Evolutionary conservation across 2,113 vertebrate species (phyloP), one percentile per base, ranked within the genome.

Genomic region (Trogon melanurus): DNA sequence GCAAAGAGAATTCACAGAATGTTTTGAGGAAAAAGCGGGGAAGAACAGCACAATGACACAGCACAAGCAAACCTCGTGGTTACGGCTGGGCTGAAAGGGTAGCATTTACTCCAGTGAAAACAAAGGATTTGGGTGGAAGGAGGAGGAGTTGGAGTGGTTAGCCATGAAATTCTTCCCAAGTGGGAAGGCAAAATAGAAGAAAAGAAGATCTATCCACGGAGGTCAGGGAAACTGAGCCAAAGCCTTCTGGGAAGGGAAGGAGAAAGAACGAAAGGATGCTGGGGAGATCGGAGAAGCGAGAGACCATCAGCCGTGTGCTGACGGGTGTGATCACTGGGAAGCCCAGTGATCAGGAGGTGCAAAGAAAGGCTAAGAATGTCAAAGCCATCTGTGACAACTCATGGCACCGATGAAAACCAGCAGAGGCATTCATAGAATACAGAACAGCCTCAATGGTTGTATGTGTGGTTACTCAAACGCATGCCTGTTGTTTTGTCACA

Each of bases 1-100:
- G 29, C 64, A 51, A 66, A 66, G 50, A 91, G 32, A 92, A 90
- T 92, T 82, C 36, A 50, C 34, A 36, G 29, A 91, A 66, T 87
- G 66, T 56, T 91, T 79, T 60, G 67, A 74, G 48, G 45, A 85
- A 80, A n/a, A 60, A 93, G 18, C n/a, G 51, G 38, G 78, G 57
- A 87, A 58, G 45, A 76, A 29, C 36, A 73, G 34, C 23, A 32
- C 60, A 74, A 61, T 85, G 74, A 85, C 27, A 54, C 10, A 90
- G 75, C 60, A 88, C 64, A 89, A 92, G 34, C 19, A 32, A 83
- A 64, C 51, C 34, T n/a, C 1, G 2, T 78, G 44, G 38, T 67
- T 81, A 87, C 16, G 53, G 22, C 41, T 79, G 19, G 34, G 27
- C 51, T 90, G 83, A 96, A 78, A 80, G 60, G 13, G 26, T 32